phyloP scores from a whole-genome alignment of 1,140 invertebrate species.

The Galleria mellonella region DNA sequence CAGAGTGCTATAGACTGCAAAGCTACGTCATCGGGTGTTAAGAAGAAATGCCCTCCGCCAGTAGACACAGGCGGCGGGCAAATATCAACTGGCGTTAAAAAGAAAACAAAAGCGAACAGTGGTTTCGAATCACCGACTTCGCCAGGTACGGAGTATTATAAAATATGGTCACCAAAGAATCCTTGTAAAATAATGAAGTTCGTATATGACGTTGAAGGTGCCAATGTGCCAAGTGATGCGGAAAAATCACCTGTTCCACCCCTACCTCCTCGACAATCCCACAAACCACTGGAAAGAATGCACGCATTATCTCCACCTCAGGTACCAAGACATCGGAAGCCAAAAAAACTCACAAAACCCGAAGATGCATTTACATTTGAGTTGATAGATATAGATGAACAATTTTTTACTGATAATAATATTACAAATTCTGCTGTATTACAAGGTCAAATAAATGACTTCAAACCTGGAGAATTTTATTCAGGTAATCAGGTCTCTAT shows the following conservation, averaged over 20 bases:
- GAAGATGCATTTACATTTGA: slow-evolving; percentile 87
- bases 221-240: slow-evolving; percentile 61
- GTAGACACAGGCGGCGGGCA: slow-evolving; percentile 63
- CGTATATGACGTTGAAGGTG: slow-evolving; percentile 72
- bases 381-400: slow-evolving; percentile 84
- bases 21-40: slow-evolving; percentile 63
- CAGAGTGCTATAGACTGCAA: slow-evolving; percentile 45
- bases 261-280: slow-evolving; percentile 68
- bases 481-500: slow-evolving; percentile 49
- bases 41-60: slow-evolving; percentile 70
- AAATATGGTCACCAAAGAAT: slow-evolving; percentile 77
- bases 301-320: slow-evolving; percentile 75
- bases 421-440: slow-evolving; percentile 54
- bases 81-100: slow-evolving; percentile 60
- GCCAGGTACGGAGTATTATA: slow-evolving; percentile 76
- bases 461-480: slow-evolving; percentile 69
- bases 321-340: slow-evolving; percentile 76
- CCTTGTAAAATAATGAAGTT: slow-evolving; percentile 75
- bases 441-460: slow-evolving; percentile 57
- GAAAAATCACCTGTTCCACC: slow-evolving; percentile 68
- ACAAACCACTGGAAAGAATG: slow-evolving; percentile 78
- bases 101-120: slow-evolving; percentile 64
- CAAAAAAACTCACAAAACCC: slow-evolving; percentile 74
- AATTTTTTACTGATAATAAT: slow-evolving; percentile 68
- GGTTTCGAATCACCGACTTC: slow-evolving; percentile 72